phyloP scores from a whole-genome alignment of 2,113 vertebrate genomes.

The Nansenia antarctica region DNA sequence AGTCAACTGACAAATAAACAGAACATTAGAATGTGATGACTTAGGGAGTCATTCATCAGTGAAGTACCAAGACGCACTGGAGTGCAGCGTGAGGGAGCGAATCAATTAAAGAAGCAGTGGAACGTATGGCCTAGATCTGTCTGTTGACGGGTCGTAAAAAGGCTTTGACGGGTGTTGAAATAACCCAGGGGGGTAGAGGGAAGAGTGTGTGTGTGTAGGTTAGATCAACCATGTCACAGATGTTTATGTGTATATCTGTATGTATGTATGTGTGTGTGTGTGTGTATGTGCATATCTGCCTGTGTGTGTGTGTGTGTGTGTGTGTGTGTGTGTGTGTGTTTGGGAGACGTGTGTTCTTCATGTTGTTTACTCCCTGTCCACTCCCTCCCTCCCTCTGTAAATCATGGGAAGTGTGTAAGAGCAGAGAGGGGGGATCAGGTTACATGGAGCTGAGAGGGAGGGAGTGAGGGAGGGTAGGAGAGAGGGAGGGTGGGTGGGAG shows the following conservation, averaged over 20 bases:
- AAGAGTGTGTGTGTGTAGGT: not conserved
- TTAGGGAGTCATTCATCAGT: not conserved
- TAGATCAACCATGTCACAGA: too few relatives aligned
- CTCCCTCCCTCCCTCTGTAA: constrained; percentile 26
- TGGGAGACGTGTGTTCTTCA: constrained; percentile 26
- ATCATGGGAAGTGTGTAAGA: constrained; percentile 57
- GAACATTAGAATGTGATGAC: not conserved
- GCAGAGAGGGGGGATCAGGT: constrained; percentile 45
- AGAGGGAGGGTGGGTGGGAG: constrained; percentile 11
- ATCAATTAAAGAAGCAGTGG: constrained; percentile 39
- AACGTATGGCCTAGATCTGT: constrained; percentile 36
- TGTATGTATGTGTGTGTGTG: too few relatives aligned
- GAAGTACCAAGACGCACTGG: not conserved
- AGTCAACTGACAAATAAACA: not conserved
- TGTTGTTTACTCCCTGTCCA: constrained; percentile 51
- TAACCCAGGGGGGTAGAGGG: constrained; percentile 28
- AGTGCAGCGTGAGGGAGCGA: too few relatives aligned
- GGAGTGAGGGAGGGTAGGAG: constrained; percentile 43
- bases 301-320: not conserved
- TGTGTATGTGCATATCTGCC: too few relatives aligned
- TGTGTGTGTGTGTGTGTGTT: too few relatives aligned
- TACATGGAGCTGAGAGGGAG: constrained; percentile 42
- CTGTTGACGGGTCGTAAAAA: constrained; percentile 32
- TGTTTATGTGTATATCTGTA: too few relatives aligned
- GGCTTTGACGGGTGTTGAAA: constrained; percentile 38